These are phyloP conservation scores for Cantharis nigra DNA, from an alignment of 2,888 invertebrate genomes.

Conservation along the genomic window DNA sequence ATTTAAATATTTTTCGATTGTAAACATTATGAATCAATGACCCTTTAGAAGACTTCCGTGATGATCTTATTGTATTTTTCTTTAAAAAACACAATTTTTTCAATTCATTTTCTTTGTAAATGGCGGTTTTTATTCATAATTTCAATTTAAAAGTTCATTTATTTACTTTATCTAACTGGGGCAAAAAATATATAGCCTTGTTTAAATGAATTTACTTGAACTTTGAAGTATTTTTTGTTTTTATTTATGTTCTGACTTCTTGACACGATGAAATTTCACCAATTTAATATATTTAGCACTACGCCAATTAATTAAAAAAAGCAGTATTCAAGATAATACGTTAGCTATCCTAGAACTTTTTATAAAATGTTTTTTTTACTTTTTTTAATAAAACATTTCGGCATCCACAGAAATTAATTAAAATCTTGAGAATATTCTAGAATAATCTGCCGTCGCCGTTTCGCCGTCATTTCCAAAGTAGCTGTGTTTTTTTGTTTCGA, in stretches of 20 bases:
- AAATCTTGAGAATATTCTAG: too few species aligned
- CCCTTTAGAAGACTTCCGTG: too few species aligned
- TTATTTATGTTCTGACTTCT: neutral
- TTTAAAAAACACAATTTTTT: neutral
- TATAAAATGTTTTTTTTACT: too few species aligned
- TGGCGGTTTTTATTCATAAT: neutral
- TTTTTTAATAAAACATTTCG: too few species aligned
- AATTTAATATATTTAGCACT: neutral
- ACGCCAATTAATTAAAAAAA: neutral
- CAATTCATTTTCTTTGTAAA: neutral
- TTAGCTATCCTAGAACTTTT: too few species aligned
- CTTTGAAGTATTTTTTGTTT: neutral
- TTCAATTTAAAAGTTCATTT: neutral
- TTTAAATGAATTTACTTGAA: neutral
- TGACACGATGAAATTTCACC: neutral
- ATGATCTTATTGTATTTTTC: too few species aligned
- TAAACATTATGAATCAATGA: neutral
- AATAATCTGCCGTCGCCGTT: too few species aligned
- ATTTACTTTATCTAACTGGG: neutral
- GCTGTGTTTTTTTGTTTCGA: too few species aligned
- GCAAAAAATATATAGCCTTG: neutral
- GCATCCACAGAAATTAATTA: too few species aligned
- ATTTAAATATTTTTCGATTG: too few species aligned
- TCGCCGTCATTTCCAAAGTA: too few species aligned
- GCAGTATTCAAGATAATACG: too few species aligned